Conservation (phyloP, 2,113 vertebrate genomes). For the Triplophysa tibetana region DNA sequence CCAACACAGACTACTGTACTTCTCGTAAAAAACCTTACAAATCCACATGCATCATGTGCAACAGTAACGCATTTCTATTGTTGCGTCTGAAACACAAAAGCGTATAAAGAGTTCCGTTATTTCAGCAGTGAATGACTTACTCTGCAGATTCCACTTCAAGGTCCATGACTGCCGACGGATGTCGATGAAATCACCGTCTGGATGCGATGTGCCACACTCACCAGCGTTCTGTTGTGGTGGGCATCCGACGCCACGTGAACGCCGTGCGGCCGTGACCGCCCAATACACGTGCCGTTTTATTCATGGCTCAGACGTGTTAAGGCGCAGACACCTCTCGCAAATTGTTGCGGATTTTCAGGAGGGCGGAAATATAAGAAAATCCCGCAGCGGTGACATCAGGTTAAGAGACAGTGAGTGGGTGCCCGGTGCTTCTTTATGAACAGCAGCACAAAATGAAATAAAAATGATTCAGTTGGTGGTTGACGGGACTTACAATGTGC, state of each 20-base stretch:
- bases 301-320: constrained; percentile 26
- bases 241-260: constrained; percentile 68
- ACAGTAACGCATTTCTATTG: too few relatives aligned
- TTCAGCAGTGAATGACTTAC: constrained; percentile 22
- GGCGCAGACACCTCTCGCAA: constrained; percentile 14
- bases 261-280: constrained; percentile 61
- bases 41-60: too few relatives aligned
- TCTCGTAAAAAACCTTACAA: too few relatives aligned
- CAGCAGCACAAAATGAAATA: too few relatives aligned
- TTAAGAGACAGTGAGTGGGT: too few relatives aligned
- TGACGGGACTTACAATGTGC: too few relatives aligned
- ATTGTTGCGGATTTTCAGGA: constrained; percentile 15
- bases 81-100: too few relatives aligned
- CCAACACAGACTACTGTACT: too few relatives aligned
- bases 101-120: too few relatives aligned
- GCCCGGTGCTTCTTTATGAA: too few relatives aligned
- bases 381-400: too few relatives aligned
- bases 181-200: constrained; percentile 14
- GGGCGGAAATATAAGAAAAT: background rate
- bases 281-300: constrained; percentile 70
- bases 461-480: too few relatives aligned
- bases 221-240: constrained; percentile 47
- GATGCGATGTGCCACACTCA: constrained; percentile 53
- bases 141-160: constrained; percentile 53
- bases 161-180: constrained; percentile 40